These are phyloP conservation scores for Portevinia maculata DNA, from an alignment of 2,888 invertebrate species.

Conservation along the genomic window DNA sequence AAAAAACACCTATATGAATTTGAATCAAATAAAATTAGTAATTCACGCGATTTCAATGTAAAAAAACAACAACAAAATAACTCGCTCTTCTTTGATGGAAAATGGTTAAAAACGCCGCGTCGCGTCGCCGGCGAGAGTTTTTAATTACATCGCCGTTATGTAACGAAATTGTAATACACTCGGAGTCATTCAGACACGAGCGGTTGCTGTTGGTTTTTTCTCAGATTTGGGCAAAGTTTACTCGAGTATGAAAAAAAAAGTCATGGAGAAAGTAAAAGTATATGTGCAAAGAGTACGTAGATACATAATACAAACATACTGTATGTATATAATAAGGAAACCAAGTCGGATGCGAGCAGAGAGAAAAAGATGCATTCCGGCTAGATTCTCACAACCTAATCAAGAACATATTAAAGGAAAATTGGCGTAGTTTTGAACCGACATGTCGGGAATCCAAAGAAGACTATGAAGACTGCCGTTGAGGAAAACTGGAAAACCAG, in stretches of 20 bases:
- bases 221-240: constrained; percentile 51
- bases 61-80: not conserved
- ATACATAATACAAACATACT: no score
- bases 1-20: constrained; percentile 2
- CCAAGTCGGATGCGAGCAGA: no score
- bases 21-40: constrained; percentile 40
- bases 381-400: no score
- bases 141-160: constrained; percentile 22
- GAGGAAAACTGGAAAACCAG: no score
- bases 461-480: no score
- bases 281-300: not conserved
- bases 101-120: constrained; percentile 9
- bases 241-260: constrained; percentile 4
- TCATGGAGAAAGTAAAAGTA: constrained; percentile 11
- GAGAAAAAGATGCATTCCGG: no score
- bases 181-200: constrained; percentile 25
- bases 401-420: no score
- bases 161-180: constrained; percentile 33
- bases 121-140: constrained; percentile 11
- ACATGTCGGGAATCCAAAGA: no score
- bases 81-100: constrained; percentile 10
- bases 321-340: no score
- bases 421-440: no score
- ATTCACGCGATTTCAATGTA: constrained; percentile 42
- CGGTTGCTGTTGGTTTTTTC: constrained; percentile 17